phyloP scores from a whole-genome alignment of 2,797 vertebrate genomes.

The Ctenochaetus hawaiiensis region DNA sequence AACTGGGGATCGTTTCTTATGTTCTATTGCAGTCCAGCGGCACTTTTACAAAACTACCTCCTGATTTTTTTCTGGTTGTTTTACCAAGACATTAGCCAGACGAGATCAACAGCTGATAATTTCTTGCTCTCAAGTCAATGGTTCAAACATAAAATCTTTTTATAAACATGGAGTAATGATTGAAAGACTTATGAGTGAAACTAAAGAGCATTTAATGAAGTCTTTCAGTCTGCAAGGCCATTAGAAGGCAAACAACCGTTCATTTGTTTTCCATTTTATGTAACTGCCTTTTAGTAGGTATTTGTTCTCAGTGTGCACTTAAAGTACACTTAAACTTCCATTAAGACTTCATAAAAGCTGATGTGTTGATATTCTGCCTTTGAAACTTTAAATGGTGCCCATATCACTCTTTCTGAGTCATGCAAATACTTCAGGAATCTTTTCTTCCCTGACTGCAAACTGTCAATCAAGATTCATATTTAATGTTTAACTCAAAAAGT shows the following conservation, averaged over 20 bases:
- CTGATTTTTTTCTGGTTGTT: not conserved
- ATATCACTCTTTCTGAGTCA: not conserved
- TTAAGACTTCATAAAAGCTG: constrained; percentile 29
- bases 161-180: not conserved
- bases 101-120: not conserved
- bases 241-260: constrained; percentile 40
- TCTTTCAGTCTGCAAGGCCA: constrained; percentile 41
- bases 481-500: not conserved
- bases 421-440: constrained; percentile 6
- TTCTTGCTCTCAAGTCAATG: not conserved
- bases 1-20: not conserved
- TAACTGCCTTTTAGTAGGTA: constrained; percentile 20
- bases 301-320: constrained; percentile 43
- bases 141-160: constrained; percentile 23
- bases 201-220: constrained; percentile 46
- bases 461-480: constrained; percentile 7
- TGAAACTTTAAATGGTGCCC: not conserved
- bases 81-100: not conserved
- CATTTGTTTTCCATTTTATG: constrained; percentile 52
- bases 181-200: constrained; percentile 41
- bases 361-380: constrained; percentile 16
- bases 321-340: constrained; percentile 42
- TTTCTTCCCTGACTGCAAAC: not conserved
- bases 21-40: not conserved
- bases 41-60: not conserved